Conservation (phyloP, 2,113 vertebrate species). For the Lamprologus ornatipinnis region DNA sequence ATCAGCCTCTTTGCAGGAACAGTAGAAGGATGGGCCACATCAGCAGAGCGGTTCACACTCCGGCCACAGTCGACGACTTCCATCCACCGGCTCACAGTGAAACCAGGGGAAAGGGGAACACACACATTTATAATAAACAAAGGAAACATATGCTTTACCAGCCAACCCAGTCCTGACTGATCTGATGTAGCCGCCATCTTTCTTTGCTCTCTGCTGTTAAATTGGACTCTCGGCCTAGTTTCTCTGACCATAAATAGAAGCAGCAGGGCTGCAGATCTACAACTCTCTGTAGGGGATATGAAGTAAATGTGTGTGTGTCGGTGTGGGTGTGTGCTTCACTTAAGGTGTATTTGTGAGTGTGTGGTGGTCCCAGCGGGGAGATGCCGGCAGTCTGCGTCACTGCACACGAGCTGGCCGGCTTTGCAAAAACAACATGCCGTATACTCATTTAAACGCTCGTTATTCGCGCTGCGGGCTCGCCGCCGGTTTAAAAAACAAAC, state of each 20-base stretch:
- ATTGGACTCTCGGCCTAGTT: slow-evolving; percentile 65
- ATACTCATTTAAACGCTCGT: neutral
- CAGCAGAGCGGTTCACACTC: slow-evolving; percentile 59
- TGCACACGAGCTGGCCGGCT: neutral
- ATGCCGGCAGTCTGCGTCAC: neutral
- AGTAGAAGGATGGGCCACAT: slow-evolving; percentile 56
- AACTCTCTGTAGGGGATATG: slow-evolving; percentile 50
- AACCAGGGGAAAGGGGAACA: slow-evolving; percentile 47
- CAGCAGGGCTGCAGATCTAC: slow-evolving; percentile 28
- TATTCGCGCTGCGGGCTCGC: rapidly evolving
- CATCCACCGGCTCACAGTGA: slow-evolving; percentile 37
- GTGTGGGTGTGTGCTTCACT: neutral
- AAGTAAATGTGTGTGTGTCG: neutral
- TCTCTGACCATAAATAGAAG: slow-evolving; percentile 69
- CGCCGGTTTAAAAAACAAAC: neutral
- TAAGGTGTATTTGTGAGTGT: slow-evolving; percentile 9
- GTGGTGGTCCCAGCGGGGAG: slow-evolving; percentile 1
- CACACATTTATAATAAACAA: slow-evolving; percentile 24
- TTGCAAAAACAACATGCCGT: neutral
- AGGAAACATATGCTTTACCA: slow-evolving; percentile 39
- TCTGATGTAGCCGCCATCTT: slow-evolving; percentile 18
- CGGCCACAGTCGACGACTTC: slow-evolving; percentile 58
- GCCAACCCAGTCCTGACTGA: slow-evolving; percentile 28
- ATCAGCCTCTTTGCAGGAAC: slow-evolving; percentile 34
- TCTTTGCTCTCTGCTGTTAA: neutral